Evolutionary conservation across 2,113 vertebrate species (phyloP).

Genomic region (Erythrolamprus reginae): DNA sequence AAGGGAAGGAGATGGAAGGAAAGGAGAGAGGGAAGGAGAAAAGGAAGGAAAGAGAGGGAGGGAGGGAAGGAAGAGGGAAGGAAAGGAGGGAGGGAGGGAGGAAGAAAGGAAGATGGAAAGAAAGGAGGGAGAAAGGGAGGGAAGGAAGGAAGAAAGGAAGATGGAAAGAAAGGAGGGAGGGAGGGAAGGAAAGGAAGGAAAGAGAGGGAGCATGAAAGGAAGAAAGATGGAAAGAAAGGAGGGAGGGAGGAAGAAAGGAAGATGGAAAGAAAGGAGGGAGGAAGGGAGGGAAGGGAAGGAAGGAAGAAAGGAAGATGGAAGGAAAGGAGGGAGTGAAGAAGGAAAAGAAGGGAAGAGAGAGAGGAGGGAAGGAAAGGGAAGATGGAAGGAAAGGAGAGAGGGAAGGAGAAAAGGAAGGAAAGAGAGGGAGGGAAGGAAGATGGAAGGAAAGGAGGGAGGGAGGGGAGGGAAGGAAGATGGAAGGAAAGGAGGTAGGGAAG

Average conservation of each 20-base stretch:
- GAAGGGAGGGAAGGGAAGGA: neutral
- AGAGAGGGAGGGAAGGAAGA: neutral
- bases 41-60: too few species aligned
- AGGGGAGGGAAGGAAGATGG: neutral
- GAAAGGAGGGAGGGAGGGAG: neutral
- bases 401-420: too few species aligned
- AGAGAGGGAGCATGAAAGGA: neutral
- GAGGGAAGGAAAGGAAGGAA: neutral
- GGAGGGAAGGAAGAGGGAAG: neutral
- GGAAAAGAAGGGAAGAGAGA: too few species aligned
- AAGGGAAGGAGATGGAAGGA: neutral
- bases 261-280: neutral
- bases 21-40: too few species aligned
- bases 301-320: neutral
- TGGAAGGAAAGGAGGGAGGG: neutral
- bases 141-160: neutral
- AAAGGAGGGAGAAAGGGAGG: too few species aligned
- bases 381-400: too few species aligned
- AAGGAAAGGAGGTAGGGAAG: too few species aligned
- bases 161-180: neutral
- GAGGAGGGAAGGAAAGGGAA: neutral
- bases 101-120: too few species aligned
- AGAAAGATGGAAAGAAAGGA: too few species aligned
- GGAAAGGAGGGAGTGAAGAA: accelerated
- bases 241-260: neutral